Base-by-base conservation (phyloP, 1,140 invertebrate genomes). In the Fopius arisanus region DNA sequence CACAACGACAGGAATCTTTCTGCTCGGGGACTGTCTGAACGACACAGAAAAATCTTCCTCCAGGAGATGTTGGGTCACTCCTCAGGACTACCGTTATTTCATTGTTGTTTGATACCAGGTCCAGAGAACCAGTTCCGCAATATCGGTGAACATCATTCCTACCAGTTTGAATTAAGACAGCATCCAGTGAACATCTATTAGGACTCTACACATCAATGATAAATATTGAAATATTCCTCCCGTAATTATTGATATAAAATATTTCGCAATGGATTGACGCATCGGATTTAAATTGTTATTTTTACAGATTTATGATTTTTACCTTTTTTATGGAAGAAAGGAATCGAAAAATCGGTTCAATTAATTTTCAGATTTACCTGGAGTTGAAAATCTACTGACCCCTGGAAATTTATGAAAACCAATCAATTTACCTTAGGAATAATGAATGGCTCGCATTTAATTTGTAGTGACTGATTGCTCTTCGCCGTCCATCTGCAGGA, bases 1-100 rank as follows among this genome's bases (percentile, higher is more conserved):
- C 91, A 76, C 91, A 92, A 62, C 79, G 80, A 74, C 91, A 91
- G 9, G 79, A 75, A 0, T 76, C 28, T 0, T 80, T 72, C 0
- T 71, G 43, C 0, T 72, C 71, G 1, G 78, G 70, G 37, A 88
- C 77, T 0, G 89, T 79, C 3, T 79, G 79, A 9, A 90, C 21
- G 2, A 80, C 69, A 75, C 91, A 92, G 0, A 81, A 62, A 75
- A 91, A 91, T 23, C 80, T 75, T 1, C 90, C 90, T 16, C 90
- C 89, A 0, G 59, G 10, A 16, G 85, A 86, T 26, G 73, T 75
- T 0, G 19, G 19, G 0, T 85, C 73, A 14, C 76, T 77, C 31
- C 33, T 31, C 48, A 85, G 78, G 88, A 88, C 87, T 3, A 91
- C 66, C 21, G 78, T 78, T 21, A 92, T 77, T 19, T 77, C 67